These are phyloP conservation scores for Holothuria scabra DNA, from an alignment of 53 echinoderm and acorn worm genomes.

Conservation along the genomic window DNA sequence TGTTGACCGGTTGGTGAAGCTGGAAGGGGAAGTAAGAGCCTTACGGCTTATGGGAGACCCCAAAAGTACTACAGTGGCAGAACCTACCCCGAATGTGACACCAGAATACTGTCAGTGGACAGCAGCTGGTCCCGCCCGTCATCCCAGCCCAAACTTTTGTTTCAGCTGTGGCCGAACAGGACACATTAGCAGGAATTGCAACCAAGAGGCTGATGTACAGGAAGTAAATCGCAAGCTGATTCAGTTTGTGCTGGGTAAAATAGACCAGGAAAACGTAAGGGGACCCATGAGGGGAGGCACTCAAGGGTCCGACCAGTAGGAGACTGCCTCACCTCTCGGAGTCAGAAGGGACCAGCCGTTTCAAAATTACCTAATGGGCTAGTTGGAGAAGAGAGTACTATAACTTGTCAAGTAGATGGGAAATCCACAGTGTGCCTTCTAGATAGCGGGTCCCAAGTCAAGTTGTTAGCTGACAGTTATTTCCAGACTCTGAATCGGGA, in stretches of 20 bases:
- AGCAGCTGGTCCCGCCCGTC: not conserved
- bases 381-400: not conserved
- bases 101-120: conserved; percentile 15
- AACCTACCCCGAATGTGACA: not conserved
- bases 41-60: too few relatives aligned
- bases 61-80: too few relatives aligned
- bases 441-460: conserved; percentile 73
- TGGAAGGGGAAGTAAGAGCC: too few relatives aligned
- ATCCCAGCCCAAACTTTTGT: not conserved
- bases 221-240: conserved; percentile 5
- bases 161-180: conserved; percentile 8
- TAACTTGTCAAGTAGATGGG: too few relatives aligned
- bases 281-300: conserved; percentile 1
- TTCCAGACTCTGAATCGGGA: conserved; percentile 29
- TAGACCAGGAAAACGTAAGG: not conserved
- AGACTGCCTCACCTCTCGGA: not conserved
- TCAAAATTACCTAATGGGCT: too few relatives aligned
- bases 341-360: too few relatives aligned
- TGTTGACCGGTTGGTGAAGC: too few relatives aligned
- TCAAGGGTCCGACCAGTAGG: not conserved
- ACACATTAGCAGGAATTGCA: conserved; percentile 5
- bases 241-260: conserved; percentile 3
- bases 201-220: not conserved
- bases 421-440: conserved; percentile 33
- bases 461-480: conserved; percentile 11